Evolutionary conservation across 2,888 invertebrate genomes (phyloP), one percentile per base, ranked within the genome.

Genomic region (Enoplolaimus lenunculus): DNA sequence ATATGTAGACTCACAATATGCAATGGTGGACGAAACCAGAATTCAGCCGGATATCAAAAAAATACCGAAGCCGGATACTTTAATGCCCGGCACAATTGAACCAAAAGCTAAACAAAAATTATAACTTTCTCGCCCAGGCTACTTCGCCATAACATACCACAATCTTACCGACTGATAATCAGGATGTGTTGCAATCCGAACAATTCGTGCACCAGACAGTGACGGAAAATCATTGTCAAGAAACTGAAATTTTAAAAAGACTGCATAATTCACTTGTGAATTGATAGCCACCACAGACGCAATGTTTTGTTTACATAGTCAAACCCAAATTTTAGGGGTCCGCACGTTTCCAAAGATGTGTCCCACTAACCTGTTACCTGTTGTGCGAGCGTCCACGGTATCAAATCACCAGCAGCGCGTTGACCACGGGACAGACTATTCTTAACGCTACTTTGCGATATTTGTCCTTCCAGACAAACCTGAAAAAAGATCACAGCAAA

Each of bases 381-480:
- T 79, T 97, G 95, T 2, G 93, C 90, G 1, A 99, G 85, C 70
- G 94, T 95, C 98, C 98, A 99, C 0, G 98, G 98, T 75, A 99
- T 93, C 16, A 99, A 85, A 83, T 99, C 98, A 0, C 98, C 98
- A 2, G 93, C 88, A 0, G 94, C 92, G 77, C 91, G 87, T 77
- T 89, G 89, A 0, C 95, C 95, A 74, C 90, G 86, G 0, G 89
- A 87, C 70, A 95, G 84, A 34, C 89, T 89, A 78, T 90, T 89
- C 1, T 85, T 84, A 1, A 94, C 88, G 1, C 89, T 87, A 73
- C 84, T 80, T 72, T 86, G 86, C 62, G 86, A 85, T 33, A 87
- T 84, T 75, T 85, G 84, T 26, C 87, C 87, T 81, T 87, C 87
- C 65, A 87, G 80, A 74, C 86, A 86, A n/a, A 87, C 84, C 84